Percentiles rank a stretch among this genome's conserved stretches.
phyloP scores from a whole-genome alignment of 2,113 vertebrate genomes.

The Pycnonotus jocosus region DNA sequence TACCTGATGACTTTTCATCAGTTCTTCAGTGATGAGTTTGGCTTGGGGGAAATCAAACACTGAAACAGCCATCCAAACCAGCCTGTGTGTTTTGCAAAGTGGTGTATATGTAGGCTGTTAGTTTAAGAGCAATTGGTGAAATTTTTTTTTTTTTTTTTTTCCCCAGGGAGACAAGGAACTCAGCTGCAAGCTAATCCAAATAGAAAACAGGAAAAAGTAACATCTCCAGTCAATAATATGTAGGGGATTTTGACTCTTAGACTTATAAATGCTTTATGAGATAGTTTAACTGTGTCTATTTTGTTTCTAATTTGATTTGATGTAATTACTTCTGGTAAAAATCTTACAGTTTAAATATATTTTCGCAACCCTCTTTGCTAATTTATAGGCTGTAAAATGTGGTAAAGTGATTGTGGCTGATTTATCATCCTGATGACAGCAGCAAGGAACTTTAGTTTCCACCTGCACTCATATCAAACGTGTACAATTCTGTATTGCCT shows the following conservation, averaged over 20 bases:
- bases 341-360: not conserved
- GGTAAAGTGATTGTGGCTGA: not conserved
- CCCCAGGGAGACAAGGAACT: not conserved
- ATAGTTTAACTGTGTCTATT: not conserved
- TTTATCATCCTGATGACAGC: not conserved
- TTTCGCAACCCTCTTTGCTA: not conserved
- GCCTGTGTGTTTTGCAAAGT: not conserved
- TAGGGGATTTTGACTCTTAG: fast-evolving
- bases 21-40: not conserved
- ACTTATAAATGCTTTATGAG: not conserved
- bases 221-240: not conserved
- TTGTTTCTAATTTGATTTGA: not conserved
- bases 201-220: not conserved
- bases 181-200: not conserved
- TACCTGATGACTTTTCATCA: not conserved
- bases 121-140: not conserved
- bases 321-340: not conserved
- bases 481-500: not conserved
- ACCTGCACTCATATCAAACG: not conserved
- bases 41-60: not conserved
- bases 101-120: not conserved
- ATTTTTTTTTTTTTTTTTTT: not conserved
- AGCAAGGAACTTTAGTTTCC: not conserved
- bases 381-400: not conserved
- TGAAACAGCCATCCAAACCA: not conserved